Conservation (phyloP, 2,797 vertebrate species). For the Momotus momota region DNA sequence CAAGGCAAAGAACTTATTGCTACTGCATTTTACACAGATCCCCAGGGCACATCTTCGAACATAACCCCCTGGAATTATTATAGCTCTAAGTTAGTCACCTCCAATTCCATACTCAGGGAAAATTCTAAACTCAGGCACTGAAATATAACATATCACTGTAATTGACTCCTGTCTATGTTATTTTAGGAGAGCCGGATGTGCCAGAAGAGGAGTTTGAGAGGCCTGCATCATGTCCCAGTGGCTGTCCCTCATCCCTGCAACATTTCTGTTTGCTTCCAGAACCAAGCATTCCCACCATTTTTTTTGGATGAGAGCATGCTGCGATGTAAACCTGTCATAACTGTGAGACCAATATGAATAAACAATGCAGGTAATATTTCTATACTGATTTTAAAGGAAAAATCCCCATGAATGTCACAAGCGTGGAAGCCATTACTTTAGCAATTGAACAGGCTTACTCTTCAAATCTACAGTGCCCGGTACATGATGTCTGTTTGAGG, state of each 20-base stretch:
- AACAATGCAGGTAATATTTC: conserved; percentile 38
- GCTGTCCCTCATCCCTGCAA: neutral
- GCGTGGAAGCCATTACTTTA: neutral
- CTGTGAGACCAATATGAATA: conserved; percentile 15
- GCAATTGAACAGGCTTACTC: neutral
- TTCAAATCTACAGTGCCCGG: neutral
- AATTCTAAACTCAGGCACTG: neutral
- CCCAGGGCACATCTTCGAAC: neutral
- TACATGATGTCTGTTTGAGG: neutral
- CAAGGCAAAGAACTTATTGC: neutral
- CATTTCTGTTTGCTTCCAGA: neutral
- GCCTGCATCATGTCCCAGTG: neutral
- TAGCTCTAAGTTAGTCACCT: neutral
- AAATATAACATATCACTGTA: neutral
- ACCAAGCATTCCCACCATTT: neutral
- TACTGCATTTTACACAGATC: neutral
- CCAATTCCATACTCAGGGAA: neutral
- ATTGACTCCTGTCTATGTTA: conserved; percentile 18
- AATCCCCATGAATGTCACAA: neutral
- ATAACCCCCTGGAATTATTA: neutral
- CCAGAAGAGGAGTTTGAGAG: neutral
- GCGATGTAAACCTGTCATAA: conserved; percentile 34
- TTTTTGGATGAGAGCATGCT: neutral
- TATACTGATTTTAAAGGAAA: neutral
- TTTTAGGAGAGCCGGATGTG: conserved; percentile 17